Percentiles rank a stretch among this genome's conserved stretches.
These are phyloP conservation scores for Sus scrofa DNA, from an alignment of 2,113 vertebrate genomes.

Conservation along the genomic window DNA sequence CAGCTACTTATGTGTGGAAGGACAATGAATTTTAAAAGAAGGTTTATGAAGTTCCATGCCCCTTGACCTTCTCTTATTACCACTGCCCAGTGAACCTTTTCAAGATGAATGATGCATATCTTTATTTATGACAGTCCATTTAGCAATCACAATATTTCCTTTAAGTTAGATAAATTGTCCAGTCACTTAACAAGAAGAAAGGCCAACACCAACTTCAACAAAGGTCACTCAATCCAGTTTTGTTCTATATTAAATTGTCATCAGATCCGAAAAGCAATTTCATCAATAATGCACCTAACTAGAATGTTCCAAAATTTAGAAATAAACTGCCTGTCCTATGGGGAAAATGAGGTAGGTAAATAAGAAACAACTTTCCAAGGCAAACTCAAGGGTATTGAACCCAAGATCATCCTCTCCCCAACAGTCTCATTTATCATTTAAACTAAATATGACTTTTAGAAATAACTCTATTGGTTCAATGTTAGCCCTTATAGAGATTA, in stretches of 20 bases:
- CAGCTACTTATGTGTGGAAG: slow-evolving; percentile 52
- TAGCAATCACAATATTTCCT: slow-evolving; percentile 86
- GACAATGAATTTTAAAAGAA: slow-evolving; percentile 75
- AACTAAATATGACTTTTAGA: slow-evolving; percentile 15
- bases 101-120: slow-evolving; percentile 86
- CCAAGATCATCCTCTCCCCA: accelerated
- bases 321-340: not conserved
- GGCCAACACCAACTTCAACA: slow-evolving; percentile 85
- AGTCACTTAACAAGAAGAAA: slow-evolving; percentile 87
- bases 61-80: slow-evolving; percentile 86
- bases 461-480: not conserved
- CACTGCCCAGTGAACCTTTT: slow-evolving; percentile 81
- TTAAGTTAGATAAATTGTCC: slow-evolving; percentile 89
- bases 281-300: slow-evolving; percentile 86
- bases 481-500: slow-evolving; percentile 53
- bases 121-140: slow-evolving; percentile 86
- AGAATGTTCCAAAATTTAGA: slow-evolving; percentile 77
- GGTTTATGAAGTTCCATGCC: slow-evolving; percentile 79
- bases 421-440: slow-evolving; percentile 43
- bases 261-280: slow-evolving; percentile 83
- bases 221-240: slow-evolving; percentile 87
- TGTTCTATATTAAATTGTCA: slow-evolving; percentile 88
- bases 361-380: slow-evolving; percentile 59
- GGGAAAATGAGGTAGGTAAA: not conserved
- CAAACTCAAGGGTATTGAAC: slow-evolving; percentile 42